Conservation (phyloP, 1,140 invertebrate genomes). For the Atta colombica region DNA sequence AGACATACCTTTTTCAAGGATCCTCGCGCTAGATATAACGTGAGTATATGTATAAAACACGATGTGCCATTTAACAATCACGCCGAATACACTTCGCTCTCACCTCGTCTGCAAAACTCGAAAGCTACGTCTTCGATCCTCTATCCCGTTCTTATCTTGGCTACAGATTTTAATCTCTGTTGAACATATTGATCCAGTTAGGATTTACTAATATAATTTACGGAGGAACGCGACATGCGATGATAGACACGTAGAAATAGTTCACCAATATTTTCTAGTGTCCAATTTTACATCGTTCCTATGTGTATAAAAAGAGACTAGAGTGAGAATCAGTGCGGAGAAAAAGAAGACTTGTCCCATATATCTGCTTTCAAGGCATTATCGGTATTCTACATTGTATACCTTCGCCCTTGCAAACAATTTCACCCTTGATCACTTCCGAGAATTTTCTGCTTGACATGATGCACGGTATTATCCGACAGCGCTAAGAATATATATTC, state of each 20-base stretch:
- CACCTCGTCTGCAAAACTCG: neutral
- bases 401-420: constrained; percentile 45
- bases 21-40: constrained; percentile 92
- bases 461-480: constrained; percentile 39
- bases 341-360: neutral
- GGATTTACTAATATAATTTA: neutral
- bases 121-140: neutral
- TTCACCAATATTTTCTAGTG: neutral
- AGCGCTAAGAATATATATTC: constrained; percentile 27
- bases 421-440: constrained; percentile 56
- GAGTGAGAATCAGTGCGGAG: neutral
- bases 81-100: neutral
- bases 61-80: neutral
- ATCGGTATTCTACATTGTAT: constrained; percentile 10
- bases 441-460: constrained; percentile 49
- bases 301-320: neutral
- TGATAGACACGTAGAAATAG: neutral
- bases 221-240: neutral
- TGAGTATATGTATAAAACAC: constrained; percentile 83
- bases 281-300: neutral
- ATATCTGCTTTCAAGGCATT: constrained; percentile 27
- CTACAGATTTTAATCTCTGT: neutral
- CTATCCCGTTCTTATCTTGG: neutral
- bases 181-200: neutral
- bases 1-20: constrained; percentile 89